Evolutionary conservation across 2,113 vertebrate genomes (phyloP).

Genomic region (Trogon surrucura): DNA sequence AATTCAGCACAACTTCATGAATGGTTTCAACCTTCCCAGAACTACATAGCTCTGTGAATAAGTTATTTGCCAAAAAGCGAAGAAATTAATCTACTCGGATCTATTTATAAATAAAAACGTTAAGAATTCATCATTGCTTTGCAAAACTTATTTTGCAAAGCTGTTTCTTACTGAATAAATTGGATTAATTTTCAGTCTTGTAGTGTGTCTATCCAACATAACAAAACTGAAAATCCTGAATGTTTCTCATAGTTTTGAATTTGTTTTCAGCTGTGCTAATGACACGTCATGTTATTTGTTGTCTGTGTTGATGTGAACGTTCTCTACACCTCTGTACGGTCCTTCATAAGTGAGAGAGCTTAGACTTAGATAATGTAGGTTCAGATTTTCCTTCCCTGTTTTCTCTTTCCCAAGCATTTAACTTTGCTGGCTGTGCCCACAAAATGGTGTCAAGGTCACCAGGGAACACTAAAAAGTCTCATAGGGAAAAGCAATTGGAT

Average conservation of each 20-base stretch:
- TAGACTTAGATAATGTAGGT: not conserved
- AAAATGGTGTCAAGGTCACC: not conserved
- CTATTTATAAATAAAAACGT: slow-evolving; percentile 36
- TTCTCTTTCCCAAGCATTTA: not conserved
- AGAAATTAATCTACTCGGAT: not conserved
- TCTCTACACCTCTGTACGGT: not conserved
- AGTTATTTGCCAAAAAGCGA: not conserved
- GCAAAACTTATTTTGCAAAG: not conserved
- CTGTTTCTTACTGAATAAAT: not conserved
- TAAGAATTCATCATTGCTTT: not conserved
- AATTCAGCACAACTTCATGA: not conserved
- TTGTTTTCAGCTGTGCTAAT: not conserved
- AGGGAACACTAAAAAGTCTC: not conserved
- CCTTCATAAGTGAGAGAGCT: not conserved
- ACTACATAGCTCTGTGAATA: not conserved
- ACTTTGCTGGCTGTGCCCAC: not conserved
- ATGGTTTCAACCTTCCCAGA: slow-evolving; percentile 16
- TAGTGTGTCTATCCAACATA: not conserved
- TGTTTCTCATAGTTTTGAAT: slow-evolving; percentile 1
- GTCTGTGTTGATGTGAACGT: not conserved
- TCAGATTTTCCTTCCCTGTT: not conserved
- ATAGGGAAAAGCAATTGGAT: slow-evolving; percentile 8
- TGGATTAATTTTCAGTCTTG: not conserved
- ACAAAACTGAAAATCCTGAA: not conserved
- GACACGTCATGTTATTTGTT: not conserved